phyloP scores from a whole-genome alignment of 2,797 vertebrate genomes.

The Pseudotriccus pelzelni region DNA sequence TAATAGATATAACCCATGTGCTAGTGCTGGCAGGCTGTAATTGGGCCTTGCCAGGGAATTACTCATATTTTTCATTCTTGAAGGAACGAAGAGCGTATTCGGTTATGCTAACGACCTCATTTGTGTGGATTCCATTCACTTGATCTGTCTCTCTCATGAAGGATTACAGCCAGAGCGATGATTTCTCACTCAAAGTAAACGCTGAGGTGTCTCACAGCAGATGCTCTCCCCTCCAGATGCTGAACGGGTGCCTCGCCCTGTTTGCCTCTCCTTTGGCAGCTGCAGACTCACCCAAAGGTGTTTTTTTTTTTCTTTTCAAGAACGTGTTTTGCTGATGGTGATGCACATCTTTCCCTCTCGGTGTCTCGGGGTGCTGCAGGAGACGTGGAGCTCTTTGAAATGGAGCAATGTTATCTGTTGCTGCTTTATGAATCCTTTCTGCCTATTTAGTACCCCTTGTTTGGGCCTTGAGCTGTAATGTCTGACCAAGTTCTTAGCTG shows the following conservation, averaged over 20 bases:
- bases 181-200: constrained; percentile 41
- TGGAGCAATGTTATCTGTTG: background rate
- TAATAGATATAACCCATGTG: constrained; percentile 66
- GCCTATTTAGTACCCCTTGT: background rate
- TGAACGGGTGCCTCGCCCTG: fast-evolving
- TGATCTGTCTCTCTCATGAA: constrained; percentile 14
- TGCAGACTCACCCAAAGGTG: background rate
- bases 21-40: constrained; percentile 55
- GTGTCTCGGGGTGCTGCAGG: background rate
- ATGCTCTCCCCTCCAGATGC: background rate
- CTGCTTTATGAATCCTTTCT: background rate
- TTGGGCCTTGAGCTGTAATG: background rate
- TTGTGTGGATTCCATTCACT: constrained; percentile 65
- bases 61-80: constrained; percentile 64
- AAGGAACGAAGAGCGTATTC: constrained; percentile 52
- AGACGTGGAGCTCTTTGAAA: background rate
- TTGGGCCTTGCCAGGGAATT: constrained; percentile 68
- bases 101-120: constrained; percentile 71
- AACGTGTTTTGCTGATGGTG: background rate
- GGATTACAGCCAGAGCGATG: constrained; percentile 32
- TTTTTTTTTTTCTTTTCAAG: background rate
- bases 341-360: background rate
- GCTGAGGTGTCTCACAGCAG: background rate
- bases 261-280: background rate
- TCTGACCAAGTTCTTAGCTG: background rate